A percentile compares a stretch with the other conserved stretches of the same genome.
Conservation (phyloP, 2,888 invertebrate species). For the Pachydiplax longipennis region DNA sequence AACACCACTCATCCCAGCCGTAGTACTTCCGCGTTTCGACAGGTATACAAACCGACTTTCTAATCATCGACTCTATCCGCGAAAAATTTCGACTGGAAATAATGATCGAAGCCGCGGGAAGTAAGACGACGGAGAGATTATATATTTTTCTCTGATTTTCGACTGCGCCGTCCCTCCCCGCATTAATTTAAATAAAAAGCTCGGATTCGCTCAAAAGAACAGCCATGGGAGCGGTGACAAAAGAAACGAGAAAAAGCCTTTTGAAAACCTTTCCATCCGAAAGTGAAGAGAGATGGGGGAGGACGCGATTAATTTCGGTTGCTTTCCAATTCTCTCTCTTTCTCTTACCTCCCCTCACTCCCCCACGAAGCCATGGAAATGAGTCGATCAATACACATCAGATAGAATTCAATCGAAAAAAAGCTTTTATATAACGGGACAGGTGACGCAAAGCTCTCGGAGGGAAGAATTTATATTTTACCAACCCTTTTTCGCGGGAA, state of each 20-base stretch:
- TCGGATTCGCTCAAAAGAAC: slow-evolving; percentile 13
- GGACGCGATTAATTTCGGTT: background rate
- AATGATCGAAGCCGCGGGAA: background rate
- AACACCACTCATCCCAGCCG: no score
- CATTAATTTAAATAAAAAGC: slow-evolving; percentile 11
- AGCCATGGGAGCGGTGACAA: slow-evolving; percentile 3
- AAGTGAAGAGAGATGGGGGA: background rate
- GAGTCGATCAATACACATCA: slow-evolving; percentile 38
- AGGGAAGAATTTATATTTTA: background rate
- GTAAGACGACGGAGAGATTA: background rate
- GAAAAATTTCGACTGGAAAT: background rate
- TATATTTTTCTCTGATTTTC: background rate
- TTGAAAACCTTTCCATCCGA: slow-evolving; percentile 16
- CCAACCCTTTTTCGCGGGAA: background rate
- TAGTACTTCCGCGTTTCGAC: no score
- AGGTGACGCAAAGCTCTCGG: slow-evolving; percentile 11
- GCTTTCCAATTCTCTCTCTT: background rate
- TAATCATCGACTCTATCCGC: background rate
- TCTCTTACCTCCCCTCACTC: background rate
- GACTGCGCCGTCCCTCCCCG: background rate
- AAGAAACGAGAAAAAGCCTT: background rate
- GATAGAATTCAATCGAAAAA: slow-evolving; percentile 31
- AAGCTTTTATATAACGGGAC: slow-evolving; percentile 30
- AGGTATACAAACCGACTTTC: no score
- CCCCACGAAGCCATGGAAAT: background rate